Conservation (phyloP, 92 coral and sea anemone genomes). For the Paramuricea clavata region DNA sequence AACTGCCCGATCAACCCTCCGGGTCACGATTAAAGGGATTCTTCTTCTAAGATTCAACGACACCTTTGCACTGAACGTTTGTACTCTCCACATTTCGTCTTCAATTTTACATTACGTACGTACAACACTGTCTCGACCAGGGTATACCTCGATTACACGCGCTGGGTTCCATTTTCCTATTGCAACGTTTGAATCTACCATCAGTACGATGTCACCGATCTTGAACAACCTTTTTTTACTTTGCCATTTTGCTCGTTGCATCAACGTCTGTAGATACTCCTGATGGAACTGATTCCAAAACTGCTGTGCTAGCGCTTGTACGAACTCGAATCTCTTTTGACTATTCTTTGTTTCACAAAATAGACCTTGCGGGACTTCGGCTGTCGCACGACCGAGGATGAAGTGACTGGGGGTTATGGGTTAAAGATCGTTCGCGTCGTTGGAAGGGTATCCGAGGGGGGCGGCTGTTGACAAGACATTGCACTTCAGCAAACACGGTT, state of each 20-base stretch:
- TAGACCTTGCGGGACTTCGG: constrained; percentile 45
- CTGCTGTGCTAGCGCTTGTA: constrained; percentile 60
- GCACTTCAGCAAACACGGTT: constrained; percentile 55
- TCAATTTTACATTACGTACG: background rate
- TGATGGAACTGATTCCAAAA: constrained; percentile 45
- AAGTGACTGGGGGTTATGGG: constrained; percentile 47
- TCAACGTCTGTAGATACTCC: constrained; percentile 26
- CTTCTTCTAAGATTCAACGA: background rate
- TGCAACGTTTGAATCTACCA: too few species aligned
- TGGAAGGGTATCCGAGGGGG: constrained; percentile 57
- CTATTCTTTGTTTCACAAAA: constrained; percentile 47
- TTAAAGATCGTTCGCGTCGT: constrained; percentile 52
- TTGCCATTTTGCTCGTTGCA: constrained; percentile 39
- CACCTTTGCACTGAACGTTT: background rate
- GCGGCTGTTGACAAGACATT: constrained; percentile 50
- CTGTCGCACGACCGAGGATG: constrained; percentile 34
- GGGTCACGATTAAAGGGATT: background rate
- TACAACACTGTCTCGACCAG: too few species aligned
- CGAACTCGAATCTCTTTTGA: constrained; percentile 51
- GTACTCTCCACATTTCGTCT: background rate
- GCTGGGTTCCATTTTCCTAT: too few species aligned
- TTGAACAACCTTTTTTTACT: too few species aligned
- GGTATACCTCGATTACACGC: too few species aligned
- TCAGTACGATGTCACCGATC: too few species aligned
- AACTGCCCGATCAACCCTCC: background rate